Evolutionary conservation across 2,113 vertebrate species (phyloP).

Genomic region (Sceloporus undulatus): DNA sequence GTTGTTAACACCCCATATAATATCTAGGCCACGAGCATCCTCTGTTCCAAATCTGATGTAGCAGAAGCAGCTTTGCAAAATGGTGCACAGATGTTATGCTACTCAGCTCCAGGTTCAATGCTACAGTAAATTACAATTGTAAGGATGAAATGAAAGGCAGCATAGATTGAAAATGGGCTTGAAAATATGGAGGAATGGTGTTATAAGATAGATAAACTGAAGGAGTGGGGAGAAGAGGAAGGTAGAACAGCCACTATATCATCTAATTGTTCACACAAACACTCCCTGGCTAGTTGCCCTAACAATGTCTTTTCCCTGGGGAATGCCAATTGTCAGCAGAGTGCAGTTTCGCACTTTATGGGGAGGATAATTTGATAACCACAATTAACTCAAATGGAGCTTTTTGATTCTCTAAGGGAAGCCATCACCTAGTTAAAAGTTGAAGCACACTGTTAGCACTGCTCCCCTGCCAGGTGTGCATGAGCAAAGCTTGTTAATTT

Average conservation of each 20-base stretch:
- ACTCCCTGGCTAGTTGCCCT: slow-evolving; percentile 3
- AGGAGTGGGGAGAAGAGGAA: not conserved
- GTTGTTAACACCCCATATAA: fast-evolving
- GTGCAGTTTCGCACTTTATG: slow-evolving; percentile 45
- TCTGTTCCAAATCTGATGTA: not conserved
- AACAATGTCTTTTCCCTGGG: slow-evolving; percentile 21
- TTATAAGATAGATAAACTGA: not conserved
- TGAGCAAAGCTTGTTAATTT: slow-evolving; percentile 33
- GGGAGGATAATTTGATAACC: slow-evolving; percentile 44
- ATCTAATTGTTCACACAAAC: not conserved
- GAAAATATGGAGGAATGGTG: not conserved
- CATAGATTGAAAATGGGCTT: not conserved
- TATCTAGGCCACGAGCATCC: not conserved
- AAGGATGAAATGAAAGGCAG: not conserved
- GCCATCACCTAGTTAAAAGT: slow-evolving; percentile 35
- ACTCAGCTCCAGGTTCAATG: not conserved
- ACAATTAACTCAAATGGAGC: slow-evolving; percentile 37
- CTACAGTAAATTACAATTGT: not conserved
- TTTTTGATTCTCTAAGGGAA: slow-evolving; percentile 53
- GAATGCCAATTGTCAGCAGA: slow-evolving; percentile 33
- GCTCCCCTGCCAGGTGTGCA: slow-evolving; percentile 30
- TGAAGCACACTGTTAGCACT: slow-evolving; percentile 32
- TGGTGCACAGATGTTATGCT: not conserved
- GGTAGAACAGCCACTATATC: not conserved
- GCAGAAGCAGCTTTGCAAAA: not conserved